Base-by-base conservation (phyloP, 92 coral and sea anemone species). In the Parazoanthus darwini region DNA sequence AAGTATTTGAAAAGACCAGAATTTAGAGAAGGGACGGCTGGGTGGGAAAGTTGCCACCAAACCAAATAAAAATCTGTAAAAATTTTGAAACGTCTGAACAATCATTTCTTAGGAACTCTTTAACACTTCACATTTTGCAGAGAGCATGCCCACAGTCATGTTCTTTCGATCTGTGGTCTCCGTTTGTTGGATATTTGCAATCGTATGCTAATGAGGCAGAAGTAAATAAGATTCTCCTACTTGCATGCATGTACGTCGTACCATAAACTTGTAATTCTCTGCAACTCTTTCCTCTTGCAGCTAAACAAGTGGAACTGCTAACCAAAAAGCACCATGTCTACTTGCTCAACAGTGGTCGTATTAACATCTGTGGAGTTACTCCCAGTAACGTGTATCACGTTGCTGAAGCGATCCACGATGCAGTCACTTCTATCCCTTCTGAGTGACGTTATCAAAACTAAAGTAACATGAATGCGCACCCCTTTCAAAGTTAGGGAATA, bases 341-440 rank as follows among this genome's bases (percentile, higher is more conserved):
- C 73, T 38, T 87, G 77, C 68, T 87, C 13, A 87, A 79, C 84
- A 87, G 78, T 18, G 82, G 89, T 48, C 87, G 87, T 29, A 46
- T 84, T 71, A 84, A 71, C 87, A 15, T 84, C 25, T 84, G 87
- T 84, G 87, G 87, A 25, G 23, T 84, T 44, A 84, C 67, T 51
- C 68, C 87, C 3, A 48, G 44, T 46, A 84, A 84, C 33, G 87
- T 84, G 43, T 20, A 72, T 16, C 26, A 84, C 43, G 68, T 84
- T 3, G 87, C 79, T 48, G 44, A 84, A 16, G 87, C 78, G 15
- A 84, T 84, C 79, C 68, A 29, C 37, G 87, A 84, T 46, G 87
- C 87, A 6, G 87, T 84, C 2, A 84, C 87, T 35, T 84, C 87
- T 33, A 71, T 84, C 72, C 78, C 87, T 18, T 70, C 87, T 8